Evolutionary conservation across 1,140 invertebrate genomes (phyloP), one percentile per base, ranked within the genome.

Genomic region (Matsumurasca onukii): DNA sequence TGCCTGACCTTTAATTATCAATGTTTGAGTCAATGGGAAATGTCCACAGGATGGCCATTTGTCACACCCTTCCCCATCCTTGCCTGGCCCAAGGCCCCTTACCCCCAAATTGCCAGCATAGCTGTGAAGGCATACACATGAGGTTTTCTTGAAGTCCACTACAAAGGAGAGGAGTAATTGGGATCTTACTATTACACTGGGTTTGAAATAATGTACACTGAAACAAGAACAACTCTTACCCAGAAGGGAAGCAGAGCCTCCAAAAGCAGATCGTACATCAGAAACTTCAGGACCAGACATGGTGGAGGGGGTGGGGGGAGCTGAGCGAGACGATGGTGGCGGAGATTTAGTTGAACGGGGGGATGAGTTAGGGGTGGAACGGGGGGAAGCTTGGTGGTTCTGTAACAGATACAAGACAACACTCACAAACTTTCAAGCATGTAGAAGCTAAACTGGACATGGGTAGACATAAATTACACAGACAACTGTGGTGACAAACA

Each of bases 331-430:
- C 84, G 76, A 91, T 78, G 74, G 73, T 5, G 93, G 91, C 3
- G 93, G 92, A 31, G 92, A 93, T 76, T 94, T 93, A 20, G 91
- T 91, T 69, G 92, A 94, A n/a, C 92, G 83, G 3, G 94, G 93
- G 31, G 93, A 95, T 66, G 92, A 95, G 77, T 94, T 95, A 3
- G 94, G 93, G 1, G 94, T 95, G 2, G 93, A 95, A 48, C 92
- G 84, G 1, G 92, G 92, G 2, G 91, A 94, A 30, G 92, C 89
- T 77, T 95, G 93, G 76, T 93, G 91, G 76, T 91, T 93, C 89
- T 89, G 73, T 62, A 55, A n/a, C n/a, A n/a, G n/a, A n/a, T n/a
- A n/a, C n/a, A n/a, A n/a, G n/a, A n/a, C n/a, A 45, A 45, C 39
- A 13, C n/a, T 45, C 39, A 13, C n/a, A 13, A 13, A 45, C 39